These are phyloP conservation scores for Dendrophyllia cribrosa DNA, from an alignment of 64 coral and sea anemone species.

Conservation along the genomic window DNA sequence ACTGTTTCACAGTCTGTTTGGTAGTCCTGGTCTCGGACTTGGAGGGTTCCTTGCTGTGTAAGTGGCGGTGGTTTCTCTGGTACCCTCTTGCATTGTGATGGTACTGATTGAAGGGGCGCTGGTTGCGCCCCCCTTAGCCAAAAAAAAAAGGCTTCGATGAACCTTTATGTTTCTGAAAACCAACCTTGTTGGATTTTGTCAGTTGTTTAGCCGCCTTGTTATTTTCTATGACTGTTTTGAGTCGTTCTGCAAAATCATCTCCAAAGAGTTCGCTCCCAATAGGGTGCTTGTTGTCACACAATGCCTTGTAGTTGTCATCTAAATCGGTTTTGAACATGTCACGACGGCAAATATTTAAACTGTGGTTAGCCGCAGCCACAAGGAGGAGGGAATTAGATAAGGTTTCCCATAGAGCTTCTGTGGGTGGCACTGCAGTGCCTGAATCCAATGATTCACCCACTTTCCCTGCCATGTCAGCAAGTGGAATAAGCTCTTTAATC, in stretches of 20 bases:
- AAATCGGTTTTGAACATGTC: slow-evolving; percentile 26
- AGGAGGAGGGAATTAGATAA: slow-evolving; percentile 20
- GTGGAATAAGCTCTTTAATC: slow-evolving; percentile 18
- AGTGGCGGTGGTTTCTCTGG: neutral
- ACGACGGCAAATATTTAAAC: slow-evolving; percentile 2
- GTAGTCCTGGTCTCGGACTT: neutral
- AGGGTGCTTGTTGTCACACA: slow-evolving; percentile 25
- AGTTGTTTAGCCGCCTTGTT: neutral
- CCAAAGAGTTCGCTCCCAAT: slow-evolving; percentile 31
- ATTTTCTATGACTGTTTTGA: neutral
- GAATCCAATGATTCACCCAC: slow-evolving; percentile 6
- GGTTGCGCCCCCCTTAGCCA: slow-evolving; percentile 38
- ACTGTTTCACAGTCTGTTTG: slow-evolving; percentile 44
- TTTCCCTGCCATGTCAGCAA: slow-evolving; percentile 23
- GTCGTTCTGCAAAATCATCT: slow-evolving; percentile 4
- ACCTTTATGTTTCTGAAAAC: slow-evolving; percentile 3
- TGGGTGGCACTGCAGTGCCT: neutral
- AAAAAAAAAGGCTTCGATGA: slow-evolving; percentile 10
- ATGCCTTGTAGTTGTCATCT: slow-evolving; percentile 20
- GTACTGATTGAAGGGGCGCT: slow-evolving; percentile 41
- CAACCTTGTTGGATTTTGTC: neutral
- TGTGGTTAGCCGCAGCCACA: slow-evolving; percentile 13
- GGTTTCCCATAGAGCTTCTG: slow-evolving; percentile 2
- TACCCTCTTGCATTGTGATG: neutral
- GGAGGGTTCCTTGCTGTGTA: neutral